phyloP scores from a whole-genome alignment of 1,140 invertebrate genomes.

The Aethina tumida region DNA sequence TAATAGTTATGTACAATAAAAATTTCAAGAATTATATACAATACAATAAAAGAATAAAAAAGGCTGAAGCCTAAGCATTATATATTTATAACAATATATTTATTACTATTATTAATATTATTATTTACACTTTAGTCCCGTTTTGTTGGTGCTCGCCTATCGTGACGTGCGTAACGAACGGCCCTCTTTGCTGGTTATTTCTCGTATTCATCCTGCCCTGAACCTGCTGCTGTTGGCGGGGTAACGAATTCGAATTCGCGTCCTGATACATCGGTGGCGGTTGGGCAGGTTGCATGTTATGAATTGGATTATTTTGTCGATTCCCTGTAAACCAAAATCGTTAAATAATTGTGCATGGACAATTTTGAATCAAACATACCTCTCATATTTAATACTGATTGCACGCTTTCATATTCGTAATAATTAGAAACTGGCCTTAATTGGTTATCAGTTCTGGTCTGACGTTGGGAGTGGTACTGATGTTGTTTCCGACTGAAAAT shows the following conservation, averaged over 20 bases:
- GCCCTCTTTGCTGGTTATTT: constrained; percentile 34
- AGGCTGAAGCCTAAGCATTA: too few relatives aligned
- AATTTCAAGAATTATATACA: too few relatives aligned
- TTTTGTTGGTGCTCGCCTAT: constrained; percentile 36
- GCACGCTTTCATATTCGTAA: constrained; percentile 73
- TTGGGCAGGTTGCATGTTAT: constrained; percentile 14
- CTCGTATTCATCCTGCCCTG: constrained; percentile 8
- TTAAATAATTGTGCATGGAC: too few relatives aligned
- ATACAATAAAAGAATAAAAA: too few relatives aligned
- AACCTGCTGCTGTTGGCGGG: constrained; percentile 20
- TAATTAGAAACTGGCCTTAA: constrained; percentile 66
- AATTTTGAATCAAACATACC: too few relatives aligned
- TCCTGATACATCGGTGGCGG: constrained; percentile 23
- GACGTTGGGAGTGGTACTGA: constrained; percentile 66
- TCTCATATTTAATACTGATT: constrained; percentile 40
- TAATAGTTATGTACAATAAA: too few relatives aligned
- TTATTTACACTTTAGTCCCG: constrained; percentile 31
- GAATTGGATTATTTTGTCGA: constrained; percentile 6
- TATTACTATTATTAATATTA: too few relatives aligned
- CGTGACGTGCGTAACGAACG: constrained; percentile 48
- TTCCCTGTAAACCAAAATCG: too few relatives aligned
- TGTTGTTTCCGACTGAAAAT: constrained; percentile 53
- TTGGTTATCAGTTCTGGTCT: constrained; percentile 50
- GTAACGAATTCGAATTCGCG: constrained; percentile 28
- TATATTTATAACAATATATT: too few relatives aligned